Evolutionary conservation across 2,888 invertebrate species (phyloP).

Genomic region (Sinelater perroti): DNA sequence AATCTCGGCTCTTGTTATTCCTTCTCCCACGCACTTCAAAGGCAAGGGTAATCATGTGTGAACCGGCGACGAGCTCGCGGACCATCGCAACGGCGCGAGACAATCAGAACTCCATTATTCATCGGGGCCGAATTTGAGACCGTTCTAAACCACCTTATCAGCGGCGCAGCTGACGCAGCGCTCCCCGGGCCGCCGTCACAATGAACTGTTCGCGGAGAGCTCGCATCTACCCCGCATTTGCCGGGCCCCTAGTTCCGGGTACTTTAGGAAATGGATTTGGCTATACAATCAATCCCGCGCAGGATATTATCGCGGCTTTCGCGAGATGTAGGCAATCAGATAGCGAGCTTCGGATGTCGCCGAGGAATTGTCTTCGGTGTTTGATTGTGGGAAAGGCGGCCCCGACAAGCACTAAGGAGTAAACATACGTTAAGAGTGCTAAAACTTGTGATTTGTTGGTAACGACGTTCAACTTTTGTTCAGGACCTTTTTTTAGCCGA

Average conservation of each 20-base stretch:
- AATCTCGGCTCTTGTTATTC: constrained; percentile 31
- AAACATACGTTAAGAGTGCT: no score
- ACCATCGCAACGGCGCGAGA: constrained; percentile 33
- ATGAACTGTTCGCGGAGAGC: constrained; percentile 30
- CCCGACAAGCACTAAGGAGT: no score
- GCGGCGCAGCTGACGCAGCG: constrained; percentile 34
- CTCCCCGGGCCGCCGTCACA: constrained; percentile 32
- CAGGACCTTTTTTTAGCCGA: no score
- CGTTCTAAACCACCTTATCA: constrained; percentile 37
- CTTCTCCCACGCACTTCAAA: constrained; percentile 18
- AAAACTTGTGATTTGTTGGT: no score
- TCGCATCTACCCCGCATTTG: constrained; percentile 22
- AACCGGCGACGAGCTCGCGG: constrained; percentile 23
- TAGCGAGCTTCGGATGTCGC: background rate
- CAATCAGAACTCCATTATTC: constrained; percentile 40
- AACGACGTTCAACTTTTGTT: no score
- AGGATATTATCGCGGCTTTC: background rate
- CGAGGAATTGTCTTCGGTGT: background rate
- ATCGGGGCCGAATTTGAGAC: constrained; percentile 36
- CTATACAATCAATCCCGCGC: constrained; percentile 13
- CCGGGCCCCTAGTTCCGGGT: constrained; percentile 24
- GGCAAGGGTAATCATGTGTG: constrained; percentile 37
- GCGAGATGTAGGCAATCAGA: constrained; percentile 8
- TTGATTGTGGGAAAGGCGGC: no score
- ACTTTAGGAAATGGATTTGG: constrained; percentile 32